These are phyloP conservation scores for Cavia porcellus DNA, from an alignment of 2,113 vertebrate species.

Conservation along the genomic window DNA sequence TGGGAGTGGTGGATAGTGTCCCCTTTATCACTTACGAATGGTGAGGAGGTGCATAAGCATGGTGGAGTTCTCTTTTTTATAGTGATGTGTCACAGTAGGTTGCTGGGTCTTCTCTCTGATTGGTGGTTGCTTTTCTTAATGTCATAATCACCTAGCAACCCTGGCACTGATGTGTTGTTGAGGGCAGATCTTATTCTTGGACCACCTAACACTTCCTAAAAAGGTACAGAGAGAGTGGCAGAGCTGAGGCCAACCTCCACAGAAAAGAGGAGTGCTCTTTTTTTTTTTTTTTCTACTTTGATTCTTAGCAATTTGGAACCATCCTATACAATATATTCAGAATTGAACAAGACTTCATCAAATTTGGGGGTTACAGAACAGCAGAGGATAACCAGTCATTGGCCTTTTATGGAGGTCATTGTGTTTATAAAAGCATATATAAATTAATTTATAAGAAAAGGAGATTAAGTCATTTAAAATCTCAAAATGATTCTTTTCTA, in stretches of 20 bases:
- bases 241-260: background rate
- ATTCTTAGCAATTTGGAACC: background rate
- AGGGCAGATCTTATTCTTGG: background rate
- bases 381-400: background rate
- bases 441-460: conserved; percentile 50
- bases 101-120: conserved; percentile 56
- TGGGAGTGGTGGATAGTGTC: conserved; percentile 72
- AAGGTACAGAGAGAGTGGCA: background rate
- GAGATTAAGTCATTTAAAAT: conserved; percentile 33
- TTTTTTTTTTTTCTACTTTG: conserved; percentile 20
- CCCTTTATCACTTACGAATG: background rate
- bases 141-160: conserved; percentile 69
- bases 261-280: background rate
- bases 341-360: conserved; percentile 4
- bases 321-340: background rate
- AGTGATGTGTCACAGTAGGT: conserved; percentile 28
- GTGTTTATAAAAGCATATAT: conserved; percentile 32
- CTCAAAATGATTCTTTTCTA: background rate
- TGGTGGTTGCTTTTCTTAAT: conserved; percentile 51
- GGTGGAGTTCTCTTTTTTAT: background rate
- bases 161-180: background rate
- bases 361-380: background rate
- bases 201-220: background rate
- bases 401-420: background rate
- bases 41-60: conserved; percentile 13